These are phyloP conservation scores for Ceyx cyanopectus DNA, from an alignment of 2,113 vertebrate genomes.

Conservation along the genomic window DNA sequence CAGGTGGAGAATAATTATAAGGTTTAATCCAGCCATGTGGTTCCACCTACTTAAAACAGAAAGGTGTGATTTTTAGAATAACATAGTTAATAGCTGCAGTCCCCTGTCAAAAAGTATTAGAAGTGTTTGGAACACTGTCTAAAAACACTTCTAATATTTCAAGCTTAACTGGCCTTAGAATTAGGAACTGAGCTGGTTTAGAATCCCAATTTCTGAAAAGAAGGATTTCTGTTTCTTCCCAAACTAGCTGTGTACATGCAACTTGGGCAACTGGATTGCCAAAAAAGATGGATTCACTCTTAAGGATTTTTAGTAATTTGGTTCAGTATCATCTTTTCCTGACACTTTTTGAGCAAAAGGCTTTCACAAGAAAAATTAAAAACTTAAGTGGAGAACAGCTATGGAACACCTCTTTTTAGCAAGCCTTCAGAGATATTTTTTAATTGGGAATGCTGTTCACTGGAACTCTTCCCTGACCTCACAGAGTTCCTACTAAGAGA, in stretches of 20 bases:
- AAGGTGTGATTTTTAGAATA: not conserved
- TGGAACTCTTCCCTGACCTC: not conserved
- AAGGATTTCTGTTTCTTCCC: accelerated
- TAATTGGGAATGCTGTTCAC: not conserved
- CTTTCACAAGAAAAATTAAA: not conserved
- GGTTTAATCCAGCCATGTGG: not conserved
- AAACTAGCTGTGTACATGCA: accelerated
- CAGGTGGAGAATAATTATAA: not conserved
- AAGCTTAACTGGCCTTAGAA: not conserved
- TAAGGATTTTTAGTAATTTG: not conserved
- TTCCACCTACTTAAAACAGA: not conserved
- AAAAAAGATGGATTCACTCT: not conserved
- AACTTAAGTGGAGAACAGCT: not conserved
- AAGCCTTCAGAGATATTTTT: not conserved
- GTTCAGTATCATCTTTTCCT: not conserved
- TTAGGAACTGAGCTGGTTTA: not conserved
- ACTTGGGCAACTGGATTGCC: not conserved
- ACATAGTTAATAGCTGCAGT: not conserved
- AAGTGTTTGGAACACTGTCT: not conserved
- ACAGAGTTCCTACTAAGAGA: not conserved
- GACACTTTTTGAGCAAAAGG: not conserved
- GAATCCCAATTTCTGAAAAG: not conserved
- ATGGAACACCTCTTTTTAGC: not conserved
- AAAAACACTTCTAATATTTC: not conserved
- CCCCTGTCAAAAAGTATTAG: not conserved